Evolutionary conservation across 2,797 vertebrate species (phyloP), one percentile per base, ranked within the genome.

Genomic region (Myioborus melanocephalus): DNA sequence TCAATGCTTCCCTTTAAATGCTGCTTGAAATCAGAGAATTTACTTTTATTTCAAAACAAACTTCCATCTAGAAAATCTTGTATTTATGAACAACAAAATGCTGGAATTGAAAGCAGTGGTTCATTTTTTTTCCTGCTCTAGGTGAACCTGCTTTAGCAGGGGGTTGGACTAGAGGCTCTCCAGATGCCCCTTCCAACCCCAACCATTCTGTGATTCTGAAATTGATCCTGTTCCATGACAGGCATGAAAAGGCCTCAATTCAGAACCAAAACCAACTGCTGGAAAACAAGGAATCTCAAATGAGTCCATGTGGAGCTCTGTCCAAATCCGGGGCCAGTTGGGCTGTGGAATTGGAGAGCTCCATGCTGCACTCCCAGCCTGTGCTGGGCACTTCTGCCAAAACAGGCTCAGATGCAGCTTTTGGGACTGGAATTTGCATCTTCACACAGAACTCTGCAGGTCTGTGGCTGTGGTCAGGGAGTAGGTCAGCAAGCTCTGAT

Each of bases 161-260:
- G 15, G 12, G 12, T 47, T 57, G 28, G 44, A 60, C n/a, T 39
- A 75, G 44, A 75, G 34, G 22, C 13, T 60, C 44, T 49, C 44
- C 22, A 49, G 71, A 60, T 28, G 16, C 39, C 28, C 46, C 28
- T 60, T 75, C 44, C 34, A 75, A 49, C 21, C n/a, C n/a, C 22
- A 49, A 4, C 34, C 28, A 49, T 60, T 49, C 34, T 39, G 28
- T 26, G 22, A 49, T 10, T 47, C 15, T 60, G 35, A 75, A 60
- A n/a, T 27, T 0, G 1, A 49, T 49, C 28, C 72, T 39, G 14
- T 50, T 50, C 56, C 35, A 60, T 0, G 1, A 75, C 1, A 75
- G 44, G 47, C 22, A 37, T 16, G 44, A 60, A 75, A n/a, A 60
- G 10, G 14, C 28, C 49, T n/a, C 56, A 39, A 21, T 60, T 49